phyloP scores from a whole-genome alignment of 2,797 vertebrate species.

The Myotis pilosus region DNA sequence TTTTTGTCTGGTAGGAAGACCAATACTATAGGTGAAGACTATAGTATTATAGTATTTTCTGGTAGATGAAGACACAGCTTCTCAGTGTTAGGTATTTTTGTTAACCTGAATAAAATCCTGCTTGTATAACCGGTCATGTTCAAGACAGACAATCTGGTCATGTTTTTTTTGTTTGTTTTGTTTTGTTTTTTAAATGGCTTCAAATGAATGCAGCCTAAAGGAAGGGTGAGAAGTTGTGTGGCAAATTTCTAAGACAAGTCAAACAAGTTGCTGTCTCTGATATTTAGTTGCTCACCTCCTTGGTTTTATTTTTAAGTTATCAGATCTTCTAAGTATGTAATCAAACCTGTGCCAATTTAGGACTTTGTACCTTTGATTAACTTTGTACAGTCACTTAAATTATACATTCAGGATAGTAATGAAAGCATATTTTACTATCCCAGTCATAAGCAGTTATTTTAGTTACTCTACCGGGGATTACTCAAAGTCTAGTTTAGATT shows the following conservation, averaged over 20 bases:
- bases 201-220: neutral
- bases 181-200: neutral
- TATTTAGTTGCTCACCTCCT: conserved; percentile 26
- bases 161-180: neutral
- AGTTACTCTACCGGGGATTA: conserved; percentile 14
- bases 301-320: conserved; percentile 63
- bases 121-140: conserved; percentile 44
- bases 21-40: no score
- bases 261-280: conserved; percentile 37
- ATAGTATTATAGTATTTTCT: no score
- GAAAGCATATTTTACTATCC: conserved; percentile 6
- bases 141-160: conserved; percentile 2
- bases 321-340: conserved; percentile 50
- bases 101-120: conserved; percentile 30
- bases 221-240: conserved; percentile 2
- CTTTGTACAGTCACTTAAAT: conserved; percentile 47
- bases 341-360: conserved; percentile 29
- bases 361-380: conserved; percentile 51
- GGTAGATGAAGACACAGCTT: neutral
- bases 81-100: conserved; percentile 31
- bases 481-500: neutral
- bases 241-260: conserved; percentile 56
- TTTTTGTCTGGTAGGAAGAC: conserved; percentile 32
- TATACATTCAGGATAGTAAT: neutral
- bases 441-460: neutral